Conservation (phyloP, 2,888 invertebrate genomes). For the Platycheirus albimanus region DNA sequence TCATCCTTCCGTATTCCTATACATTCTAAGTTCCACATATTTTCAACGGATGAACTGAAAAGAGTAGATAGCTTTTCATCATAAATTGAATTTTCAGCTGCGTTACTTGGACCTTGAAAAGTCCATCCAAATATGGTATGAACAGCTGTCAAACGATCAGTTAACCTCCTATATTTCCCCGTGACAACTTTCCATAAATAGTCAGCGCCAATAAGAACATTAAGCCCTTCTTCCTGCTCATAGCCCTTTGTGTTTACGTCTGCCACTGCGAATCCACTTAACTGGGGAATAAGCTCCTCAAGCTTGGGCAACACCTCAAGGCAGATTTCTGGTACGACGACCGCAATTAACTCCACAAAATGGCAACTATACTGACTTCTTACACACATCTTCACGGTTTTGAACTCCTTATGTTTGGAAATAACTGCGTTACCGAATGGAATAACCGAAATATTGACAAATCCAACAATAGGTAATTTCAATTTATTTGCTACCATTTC, state of each 20-base stretch:
- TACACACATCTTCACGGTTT: not conserved
- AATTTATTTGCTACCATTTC: conserved; percentile 13
- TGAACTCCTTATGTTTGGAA: not conserved
- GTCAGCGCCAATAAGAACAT: not conserved
- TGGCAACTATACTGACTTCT: conserved; percentile 4
- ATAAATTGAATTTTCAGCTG: not conserved
- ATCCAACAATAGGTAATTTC: too few species aligned
- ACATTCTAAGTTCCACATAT: conserved; percentile 12
- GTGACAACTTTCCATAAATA: conserved; percentile 3
- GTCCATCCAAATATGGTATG: conserved; percentile 4
- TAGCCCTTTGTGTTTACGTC: not conserved
- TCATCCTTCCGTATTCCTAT: conserved; percentile 9
- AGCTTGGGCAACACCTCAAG: not conserved
- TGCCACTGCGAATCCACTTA: not conserved
- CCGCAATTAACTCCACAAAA: not conserved
- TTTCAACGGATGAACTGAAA: conserved; percentile 2
- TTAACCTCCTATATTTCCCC: not conserved
- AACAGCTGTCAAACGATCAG: not conserved
- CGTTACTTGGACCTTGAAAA: not conserved
- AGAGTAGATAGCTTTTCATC: conserved; percentile 7
- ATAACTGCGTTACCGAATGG: not conserved
- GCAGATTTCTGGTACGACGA: conserved; percentile 4
- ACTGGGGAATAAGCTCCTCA: not conserved
- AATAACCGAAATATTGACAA: not conserved
- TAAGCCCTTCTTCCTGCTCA: not conserved